Evolutionary conservation across 2,888 invertebrate species (phyloP), one percentile per base, ranked within the genome.

Genomic region (Octodonta nipae): DNA sequence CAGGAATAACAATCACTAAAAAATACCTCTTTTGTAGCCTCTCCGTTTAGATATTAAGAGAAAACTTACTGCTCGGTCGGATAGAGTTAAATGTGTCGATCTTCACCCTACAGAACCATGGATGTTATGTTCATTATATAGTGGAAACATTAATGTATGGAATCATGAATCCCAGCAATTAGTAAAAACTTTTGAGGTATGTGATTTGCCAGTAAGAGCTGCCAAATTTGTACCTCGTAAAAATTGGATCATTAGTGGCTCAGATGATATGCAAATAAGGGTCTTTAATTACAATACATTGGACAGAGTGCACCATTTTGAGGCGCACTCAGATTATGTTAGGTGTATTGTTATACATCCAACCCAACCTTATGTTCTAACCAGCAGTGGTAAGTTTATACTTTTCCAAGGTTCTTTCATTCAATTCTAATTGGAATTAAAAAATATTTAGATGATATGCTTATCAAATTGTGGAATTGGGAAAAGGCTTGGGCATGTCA

Each of bases 391-490:
- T 92, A 65, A 63, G 78, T 67, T 45, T 33, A 31, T 26, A 14
- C 3, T n/a, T n/a, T n/a, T n/a, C n/a, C n/a, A n/a, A n/a, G n/a
- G n/a, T n/a, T n/a, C n/a, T n/a, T n/a, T n/a, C n/a, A n/a, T n/a
- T n/a, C n/a, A n/a, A n/a, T n/a, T n/a, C n/a, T n/a, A n/a, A n/a
- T n/a, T n/a, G n/a, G n/a, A n/a, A n/a, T n/a, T n/a, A n/a, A n/a
- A n/a, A n/a, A n/a, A n/a, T n/a, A n/a, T n/a, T n/a, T 60, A 88
- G 96, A 98, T 71, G 98, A 99, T 56, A 86, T 98, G 83, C 66
- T 91, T 33, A 92, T 99, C 41, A 99, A 99, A 61, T 63, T 99
- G 36, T 98, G 98, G 98, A 98, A 99, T 61, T 98, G 98, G 98
- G 98, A 98, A 33, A 93, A 95, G 58, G 76, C 86, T 52, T 99